Evolutionary conservation across 2,888 invertebrate species (phyloP).

Genomic region (Prosopocoilus inquinatus): DNA sequence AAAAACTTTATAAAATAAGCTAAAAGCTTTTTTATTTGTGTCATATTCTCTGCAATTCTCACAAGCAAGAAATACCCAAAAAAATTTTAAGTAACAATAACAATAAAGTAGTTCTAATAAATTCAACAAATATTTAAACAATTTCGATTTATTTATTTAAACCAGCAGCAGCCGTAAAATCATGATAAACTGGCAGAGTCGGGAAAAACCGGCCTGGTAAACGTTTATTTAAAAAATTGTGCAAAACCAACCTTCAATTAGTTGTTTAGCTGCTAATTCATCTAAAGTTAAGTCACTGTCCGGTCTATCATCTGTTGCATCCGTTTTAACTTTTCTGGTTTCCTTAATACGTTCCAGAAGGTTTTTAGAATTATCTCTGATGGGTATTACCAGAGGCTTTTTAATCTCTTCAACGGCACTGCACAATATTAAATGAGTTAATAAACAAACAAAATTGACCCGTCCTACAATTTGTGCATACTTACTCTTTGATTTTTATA

Average conservation of each 20-base stretch:
- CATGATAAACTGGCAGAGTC: no score
- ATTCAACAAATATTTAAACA: no score
- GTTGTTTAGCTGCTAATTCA: constrained; percentile 71
- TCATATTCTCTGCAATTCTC: no score
- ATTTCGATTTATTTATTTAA: no score
- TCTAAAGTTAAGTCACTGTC: constrained; percentile 57
- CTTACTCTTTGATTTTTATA: constrained; percentile 74
- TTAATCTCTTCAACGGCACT: constrained; percentile 58
- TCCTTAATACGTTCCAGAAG: constrained; percentile 57
- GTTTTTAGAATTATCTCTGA: constrained; percentile 54
- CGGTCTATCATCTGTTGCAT: constrained; percentile 32
- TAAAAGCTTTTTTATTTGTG: no score
- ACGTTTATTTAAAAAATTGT: not conserved
- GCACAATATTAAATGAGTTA: constrained; percentile 37
- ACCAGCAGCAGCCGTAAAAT: no score
- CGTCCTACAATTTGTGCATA: constrained; percentile 25
- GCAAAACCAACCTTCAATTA: constrained; percentile 57
- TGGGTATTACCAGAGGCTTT: constrained; percentile 64
- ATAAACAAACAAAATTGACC: constrained; percentile 8
- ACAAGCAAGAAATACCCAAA: no score
- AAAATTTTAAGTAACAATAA: no score
- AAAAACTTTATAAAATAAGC: no score
- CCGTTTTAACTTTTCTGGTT: constrained; percentile 47
- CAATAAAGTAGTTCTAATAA: no score
- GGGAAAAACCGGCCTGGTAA: no score